A percentile compares a stretch with the other conserved stretches of the same genome.
Evolutionary conservation across 2,113 vertebrate species (phyloP).

Genomic region (Lepidothrix coronata): DNA sequence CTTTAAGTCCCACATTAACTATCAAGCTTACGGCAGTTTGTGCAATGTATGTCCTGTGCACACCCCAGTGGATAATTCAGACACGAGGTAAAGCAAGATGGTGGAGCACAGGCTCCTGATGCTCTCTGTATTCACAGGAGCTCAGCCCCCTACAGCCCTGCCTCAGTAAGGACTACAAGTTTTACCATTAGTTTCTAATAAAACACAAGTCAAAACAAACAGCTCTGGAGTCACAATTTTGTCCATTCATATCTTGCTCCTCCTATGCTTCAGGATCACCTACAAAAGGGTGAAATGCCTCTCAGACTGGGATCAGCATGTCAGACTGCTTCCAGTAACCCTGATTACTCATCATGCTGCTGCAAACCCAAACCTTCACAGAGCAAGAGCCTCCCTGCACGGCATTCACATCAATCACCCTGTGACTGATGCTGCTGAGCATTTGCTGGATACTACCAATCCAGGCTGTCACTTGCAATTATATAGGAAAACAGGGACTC

Average conservation of each 20-base stretch:
- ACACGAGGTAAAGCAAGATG: neutral
- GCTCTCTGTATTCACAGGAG: neutral
- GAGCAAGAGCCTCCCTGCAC: neutral
- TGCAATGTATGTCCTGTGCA: neutral
- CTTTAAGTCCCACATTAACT: neutral
- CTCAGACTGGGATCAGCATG: neutral
- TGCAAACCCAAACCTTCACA: neutral
- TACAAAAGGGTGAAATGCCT: neutral
- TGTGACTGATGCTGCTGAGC: neutral
- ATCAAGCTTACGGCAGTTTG: neutral
- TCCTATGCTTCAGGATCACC: neutral
- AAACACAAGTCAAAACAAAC: neutral
- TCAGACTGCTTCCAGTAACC: neutral
- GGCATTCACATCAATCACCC: neutral
- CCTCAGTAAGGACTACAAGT: neutral
- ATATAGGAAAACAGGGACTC: neutral
- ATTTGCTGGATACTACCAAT: neutral
- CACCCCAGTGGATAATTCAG: neutral
- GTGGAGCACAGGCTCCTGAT: neutral
- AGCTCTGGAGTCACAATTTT: neutral
- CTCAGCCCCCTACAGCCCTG: neutral
- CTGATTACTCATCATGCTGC: neutral
- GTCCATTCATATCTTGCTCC: neutral
- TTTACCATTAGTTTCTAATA: neutral
- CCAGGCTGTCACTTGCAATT: constrained; percentile 18